A percentile compares a stretch with the other conserved stretches of the same genome.
These are phyloP conservation scores for Eptatretus atami DNA, from an alignment of 2,797 vertebrate genomes.

Conservation along the genomic window DNA sequence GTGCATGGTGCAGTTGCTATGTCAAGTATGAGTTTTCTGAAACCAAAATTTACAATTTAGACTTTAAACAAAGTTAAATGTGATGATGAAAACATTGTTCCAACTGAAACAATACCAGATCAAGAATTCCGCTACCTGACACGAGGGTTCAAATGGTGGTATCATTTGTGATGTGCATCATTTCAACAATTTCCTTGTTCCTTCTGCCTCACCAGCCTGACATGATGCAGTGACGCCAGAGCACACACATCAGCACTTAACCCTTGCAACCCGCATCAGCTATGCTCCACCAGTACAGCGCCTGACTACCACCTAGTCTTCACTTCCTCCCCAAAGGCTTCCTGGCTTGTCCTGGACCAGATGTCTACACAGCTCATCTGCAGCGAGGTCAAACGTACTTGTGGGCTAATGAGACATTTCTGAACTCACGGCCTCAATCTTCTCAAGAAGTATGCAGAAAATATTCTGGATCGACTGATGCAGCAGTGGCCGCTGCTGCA, in stretches of 20 bases:
- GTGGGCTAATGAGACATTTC: conserved; percentile 99
- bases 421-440: conserved; percentile 82
- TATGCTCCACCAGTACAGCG: conserved; percentile 55
- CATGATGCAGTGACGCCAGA: conserved; percentile 99
- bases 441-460: conserved; percentile 92
- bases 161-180: too few species aligned
- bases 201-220: conserved; percentile 2
- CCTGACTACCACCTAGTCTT: conserved; percentile 92
- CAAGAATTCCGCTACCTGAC: too few species aligned
- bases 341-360: conserved; percentile 22
- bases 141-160: too few species aligned
- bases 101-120: too few species aligned
- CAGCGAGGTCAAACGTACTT: conserved; percentile 95
- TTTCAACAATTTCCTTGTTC: too few species aligned
- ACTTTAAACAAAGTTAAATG: too few species aligned
- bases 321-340: conserved; percentile 77
- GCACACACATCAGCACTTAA: conserved; percentile 69
- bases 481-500: too few species aligned
- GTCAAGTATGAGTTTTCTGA: too few species aligned
- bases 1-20: too few species aligned
- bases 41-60: too few species aligned
- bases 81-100: too few species aligned
- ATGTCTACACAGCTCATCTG: conserved; percentile 77
- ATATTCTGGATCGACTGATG: conserved; percentile 28
- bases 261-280: conserved; percentile 27